Conservation (phyloP, 2,797 vertebrate genomes). For the Phalanger gymnotis region DNA sequence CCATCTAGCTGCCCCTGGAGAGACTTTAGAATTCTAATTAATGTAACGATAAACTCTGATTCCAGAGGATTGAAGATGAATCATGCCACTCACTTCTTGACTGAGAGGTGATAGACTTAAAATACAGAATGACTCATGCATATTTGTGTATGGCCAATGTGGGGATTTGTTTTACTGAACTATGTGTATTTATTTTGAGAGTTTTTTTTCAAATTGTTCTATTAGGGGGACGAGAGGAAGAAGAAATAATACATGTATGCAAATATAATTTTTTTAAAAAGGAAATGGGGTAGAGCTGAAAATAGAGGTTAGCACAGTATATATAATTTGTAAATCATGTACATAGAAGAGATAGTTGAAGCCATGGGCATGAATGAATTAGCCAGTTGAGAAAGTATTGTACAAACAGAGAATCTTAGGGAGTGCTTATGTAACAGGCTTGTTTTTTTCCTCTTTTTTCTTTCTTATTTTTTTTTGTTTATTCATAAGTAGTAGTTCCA, state of each 20-base stretch:
- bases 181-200: background rate
- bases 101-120: background rate
- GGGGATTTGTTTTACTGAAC: background rate
- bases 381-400: background rate
- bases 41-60: background rate
- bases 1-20: background rate
- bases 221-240: background rate
- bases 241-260: background rate
- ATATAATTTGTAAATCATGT: background rate
- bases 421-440: background rate
- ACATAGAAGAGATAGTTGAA: background rate
- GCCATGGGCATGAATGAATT: background rate
- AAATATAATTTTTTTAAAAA: background rate
- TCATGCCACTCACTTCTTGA: background rate
- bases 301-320: background rate
- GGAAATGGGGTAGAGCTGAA: background rate
- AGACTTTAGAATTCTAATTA: background rate
- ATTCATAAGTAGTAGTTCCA: background rate
- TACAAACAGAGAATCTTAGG: background rate
- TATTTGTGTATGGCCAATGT: background rate
- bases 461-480: background rate
- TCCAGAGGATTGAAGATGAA: background rate
- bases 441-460: background rate
- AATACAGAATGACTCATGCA: background rate
- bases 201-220: background rate